Evolutionary conservation across 2,797 vertebrate species (phyloP).

Genomic region (Petrocephalus schoutedeni): DNA sequence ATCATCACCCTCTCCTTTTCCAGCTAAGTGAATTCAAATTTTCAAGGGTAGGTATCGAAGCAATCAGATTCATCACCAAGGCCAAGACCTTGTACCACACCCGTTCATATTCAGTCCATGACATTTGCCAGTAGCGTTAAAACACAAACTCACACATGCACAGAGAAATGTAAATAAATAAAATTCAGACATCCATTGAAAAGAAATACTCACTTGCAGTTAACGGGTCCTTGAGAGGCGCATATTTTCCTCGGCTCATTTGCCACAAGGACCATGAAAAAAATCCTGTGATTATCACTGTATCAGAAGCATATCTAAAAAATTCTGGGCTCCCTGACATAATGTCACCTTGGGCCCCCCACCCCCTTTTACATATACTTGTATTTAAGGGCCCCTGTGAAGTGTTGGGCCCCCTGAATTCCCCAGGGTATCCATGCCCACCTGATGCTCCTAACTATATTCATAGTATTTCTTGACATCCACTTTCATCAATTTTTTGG

Average conservation of each 20-base stretch:
- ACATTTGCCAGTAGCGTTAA: neutral
- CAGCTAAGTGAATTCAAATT: neutral
- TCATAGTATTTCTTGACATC: neutral
- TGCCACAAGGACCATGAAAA: neutral
- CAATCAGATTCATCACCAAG: neutral
- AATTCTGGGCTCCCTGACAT: neutral
- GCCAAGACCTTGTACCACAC: neutral
- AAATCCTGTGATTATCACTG: neutral
- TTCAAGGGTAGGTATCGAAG: neutral
- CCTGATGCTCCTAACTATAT: neutral
- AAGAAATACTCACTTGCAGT: neutral
- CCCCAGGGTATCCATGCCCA: neutral
- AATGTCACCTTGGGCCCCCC: neutral
- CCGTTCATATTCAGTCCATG: neutral
- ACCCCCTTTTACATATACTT: neutral
- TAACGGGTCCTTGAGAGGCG: neutral
- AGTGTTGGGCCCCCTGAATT: neutral
- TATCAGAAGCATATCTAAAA: neutral
- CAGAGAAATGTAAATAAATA: neutral
- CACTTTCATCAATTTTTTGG: neutral
- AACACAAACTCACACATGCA: neutral
- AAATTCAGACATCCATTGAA: neutral
- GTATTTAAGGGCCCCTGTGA: neutral
- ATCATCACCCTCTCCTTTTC: neutral
- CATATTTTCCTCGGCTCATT: neutral